A percentile compares a stretch with the other conserved stretches of the same genome.
Evolutionary conservation across 2,797 vertebrate genomes (phyloP).

Genomic region (Xenops minutus): DNA sequence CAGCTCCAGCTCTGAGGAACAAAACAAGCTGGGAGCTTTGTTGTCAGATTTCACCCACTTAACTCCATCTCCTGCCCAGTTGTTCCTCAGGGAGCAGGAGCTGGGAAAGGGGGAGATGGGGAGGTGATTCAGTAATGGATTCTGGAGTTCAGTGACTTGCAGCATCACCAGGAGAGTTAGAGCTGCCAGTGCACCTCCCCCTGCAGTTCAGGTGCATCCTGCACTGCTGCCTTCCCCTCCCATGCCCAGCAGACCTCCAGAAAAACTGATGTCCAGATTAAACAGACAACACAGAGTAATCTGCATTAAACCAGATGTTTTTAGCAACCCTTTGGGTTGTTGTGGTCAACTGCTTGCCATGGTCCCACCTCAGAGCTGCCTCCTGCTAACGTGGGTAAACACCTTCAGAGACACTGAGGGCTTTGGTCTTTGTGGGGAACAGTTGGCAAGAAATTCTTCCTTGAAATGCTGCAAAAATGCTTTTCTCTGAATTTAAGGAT

Average conservation of each 20-base stretch:
- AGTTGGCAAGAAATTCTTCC: neutral
- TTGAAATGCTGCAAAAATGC: neutral
- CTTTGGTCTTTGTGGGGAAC: neutral
- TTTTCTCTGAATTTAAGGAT: neutral
- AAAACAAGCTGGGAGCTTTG: neutral
- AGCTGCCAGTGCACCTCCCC: neutral
- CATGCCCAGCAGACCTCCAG: accelerated
- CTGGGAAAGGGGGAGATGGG: neutral
- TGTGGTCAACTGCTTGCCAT: neutral
- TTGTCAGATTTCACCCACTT: neutral
- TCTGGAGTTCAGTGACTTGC: no score
- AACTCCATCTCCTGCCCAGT: neutral
- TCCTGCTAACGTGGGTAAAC: neutral
- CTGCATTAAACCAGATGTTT: neutral
- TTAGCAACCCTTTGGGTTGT: neutral
- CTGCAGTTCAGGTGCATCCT: neutral
- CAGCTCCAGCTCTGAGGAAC: neutral
- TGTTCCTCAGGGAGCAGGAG: neutral
- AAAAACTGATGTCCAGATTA: neutral
- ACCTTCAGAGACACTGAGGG: neutral
- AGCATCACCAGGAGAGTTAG: no score
- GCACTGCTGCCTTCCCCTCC: neutral
- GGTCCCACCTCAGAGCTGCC: neutral
- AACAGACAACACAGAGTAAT: neutral
- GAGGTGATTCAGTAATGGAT: accelerated